Evolutionary conservation across 2,113 vertebrate genomes (phyloP).

Genomic region (Sula dactylatra): DNA sequence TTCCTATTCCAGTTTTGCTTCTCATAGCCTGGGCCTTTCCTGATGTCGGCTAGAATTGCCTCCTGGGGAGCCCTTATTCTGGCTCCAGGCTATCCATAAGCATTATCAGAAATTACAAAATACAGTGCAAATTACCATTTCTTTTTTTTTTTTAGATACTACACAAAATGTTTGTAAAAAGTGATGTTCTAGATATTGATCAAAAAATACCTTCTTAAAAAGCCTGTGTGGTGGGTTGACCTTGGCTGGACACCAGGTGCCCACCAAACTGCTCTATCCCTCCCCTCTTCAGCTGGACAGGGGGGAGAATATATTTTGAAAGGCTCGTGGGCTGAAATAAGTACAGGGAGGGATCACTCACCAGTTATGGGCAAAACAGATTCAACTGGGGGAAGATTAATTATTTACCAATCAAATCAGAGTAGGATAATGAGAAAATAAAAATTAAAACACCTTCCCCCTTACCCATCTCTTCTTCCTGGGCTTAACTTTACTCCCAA

Average conservation of each 20-base stretch:
- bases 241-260: background rate
- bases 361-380: background rate
- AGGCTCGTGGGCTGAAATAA: background rate
- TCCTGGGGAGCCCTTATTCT: background rate
- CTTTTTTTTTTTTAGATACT: background rate
- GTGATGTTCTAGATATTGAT: background rate
- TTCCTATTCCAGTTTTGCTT: background rate
- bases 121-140: background rate
- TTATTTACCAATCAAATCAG: background rate
- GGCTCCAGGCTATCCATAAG: background rate
- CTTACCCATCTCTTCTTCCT: background rate
- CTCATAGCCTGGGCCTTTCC: background rate
- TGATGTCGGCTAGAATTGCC: background rate
- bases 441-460: background rate
- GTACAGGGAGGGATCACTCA: background rate
- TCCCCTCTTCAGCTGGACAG: background rate
- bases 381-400: background rate
- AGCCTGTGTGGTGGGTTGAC: background rate
- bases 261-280: background rate
- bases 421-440: background rate
- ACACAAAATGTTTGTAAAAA: background rate
- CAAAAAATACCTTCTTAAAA: background rate
- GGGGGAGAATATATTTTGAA: background rate
- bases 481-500: background rate
- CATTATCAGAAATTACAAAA: background rate